Base-by-base conservation (phyloP, 64 coral and sea anemone genomes). In the Acropora tenuis region DNA sequence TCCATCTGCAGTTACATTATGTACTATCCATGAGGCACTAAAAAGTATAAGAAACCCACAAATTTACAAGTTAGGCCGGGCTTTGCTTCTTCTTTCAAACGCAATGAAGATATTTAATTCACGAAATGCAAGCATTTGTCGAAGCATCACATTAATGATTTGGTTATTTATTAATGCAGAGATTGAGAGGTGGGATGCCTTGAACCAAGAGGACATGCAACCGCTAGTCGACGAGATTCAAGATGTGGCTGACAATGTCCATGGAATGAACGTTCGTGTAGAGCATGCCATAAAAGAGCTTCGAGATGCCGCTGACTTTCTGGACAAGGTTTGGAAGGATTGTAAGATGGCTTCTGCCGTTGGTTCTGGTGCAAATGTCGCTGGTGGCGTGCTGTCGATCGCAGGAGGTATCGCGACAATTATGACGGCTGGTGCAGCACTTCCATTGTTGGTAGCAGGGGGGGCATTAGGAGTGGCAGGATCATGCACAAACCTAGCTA, bases 391-490 rank as follows among this genome's bases (percentile, higher is more conserved):
- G 5, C 42, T 84, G 61, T 69, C 61, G 1, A 43, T 84, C 1
- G 20, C 15, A 20, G 60, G 61, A 13, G 81, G 63, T 69, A 18
- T 84, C 5, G 81, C 61, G 0, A 84, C 81, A 69, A 41, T 69
- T 43, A 84, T 84, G 61, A 84, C 81, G 4, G 46, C 46, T 4
- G 81, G 81, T 18, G 40, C 2, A 7, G 81, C 81, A 17, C 2
- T 45, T 0, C 81, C 81, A 10, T 84, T 84, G 42, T 48, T 84
- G 12, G 48, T 84, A 10, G 43, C 61, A 19, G 81, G 81, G 9
- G 45, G 60, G 45, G 81, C 81, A 69, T 18, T 82, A 43, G 53
- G 53, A 57, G 79, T 61, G 57, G 79, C 61, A 7, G 58, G 81
- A 19, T 30, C 60, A 19, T 84, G 81, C 8, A 48, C 44, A 47